Evolutionary conservation across 2,888 invertebrate species (phyloP).

Genomic region (Spisula solida): DNA sequence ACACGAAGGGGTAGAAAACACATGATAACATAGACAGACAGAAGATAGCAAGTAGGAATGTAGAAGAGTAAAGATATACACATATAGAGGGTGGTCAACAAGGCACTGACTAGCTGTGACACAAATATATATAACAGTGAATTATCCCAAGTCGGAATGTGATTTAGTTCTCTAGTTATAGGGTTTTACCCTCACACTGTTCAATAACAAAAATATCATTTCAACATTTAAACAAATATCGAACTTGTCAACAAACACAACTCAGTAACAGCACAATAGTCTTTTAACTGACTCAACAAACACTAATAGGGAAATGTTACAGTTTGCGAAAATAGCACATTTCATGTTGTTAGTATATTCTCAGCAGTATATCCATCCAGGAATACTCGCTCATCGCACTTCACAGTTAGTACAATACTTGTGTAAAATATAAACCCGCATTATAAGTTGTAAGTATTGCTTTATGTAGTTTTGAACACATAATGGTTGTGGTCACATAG

Average conservation of each 20-base stretch:
- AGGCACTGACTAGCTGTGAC: conserved; percentile 10
- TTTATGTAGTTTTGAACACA: background rate
- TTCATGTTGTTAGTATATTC: background rate
- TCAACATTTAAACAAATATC: conserved; percentile 5
- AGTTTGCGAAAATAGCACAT: conserved; percentile 19
- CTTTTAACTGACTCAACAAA: background rate
- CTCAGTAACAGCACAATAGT: conserved; percentile 38
- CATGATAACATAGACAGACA: background rate
- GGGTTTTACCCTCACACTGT: conserved; percentile 35
- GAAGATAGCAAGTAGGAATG: conserved; percentile 20
- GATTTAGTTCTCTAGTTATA: background rate
- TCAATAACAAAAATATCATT: conserved; percentile 8
- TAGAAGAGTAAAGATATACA: conserved; percentile 19
- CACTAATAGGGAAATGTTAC: background rate
- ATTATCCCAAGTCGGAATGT: conserved; percentile 18
- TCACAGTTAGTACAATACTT: background rate
- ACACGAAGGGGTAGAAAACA: background rate
- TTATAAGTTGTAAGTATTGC: conserved; percentile 23
- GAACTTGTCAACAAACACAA: background rate
- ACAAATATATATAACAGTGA: background rate
- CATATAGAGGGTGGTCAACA: background rate
- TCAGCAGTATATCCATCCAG: background rate
- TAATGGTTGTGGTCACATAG: background rate
- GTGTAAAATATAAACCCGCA: background rate
- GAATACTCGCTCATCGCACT: background rate